phyloP scores from a whole-genome alignment of 2,797 vertebrate species.

The Arrhamphus sclerolepis region DNA sequence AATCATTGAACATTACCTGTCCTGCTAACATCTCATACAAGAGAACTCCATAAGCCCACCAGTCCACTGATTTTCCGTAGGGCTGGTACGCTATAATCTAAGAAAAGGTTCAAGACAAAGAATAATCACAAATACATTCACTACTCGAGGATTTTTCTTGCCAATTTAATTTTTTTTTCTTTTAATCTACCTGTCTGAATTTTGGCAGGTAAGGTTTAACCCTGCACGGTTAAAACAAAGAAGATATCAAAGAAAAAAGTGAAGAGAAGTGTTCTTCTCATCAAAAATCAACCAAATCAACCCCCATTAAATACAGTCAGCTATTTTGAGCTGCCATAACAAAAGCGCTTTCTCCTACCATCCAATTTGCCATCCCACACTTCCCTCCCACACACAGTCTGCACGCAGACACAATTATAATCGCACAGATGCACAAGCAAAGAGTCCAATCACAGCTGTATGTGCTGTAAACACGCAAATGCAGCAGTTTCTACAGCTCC shows the following conservation, averaged over 20 bases:
- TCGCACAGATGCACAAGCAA: slow-evolving; percentile 18
- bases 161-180: too few species aligned
- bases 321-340: slow-evolving; percentile 69
- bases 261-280: slow-evolving; percentile 14
- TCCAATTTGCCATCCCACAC: slow-evolving; percentile 65
- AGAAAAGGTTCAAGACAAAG: not conserved
- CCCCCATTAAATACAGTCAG: slow-evolving; percentile 51
- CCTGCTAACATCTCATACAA: slow-evolving; percentile 99
- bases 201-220: not conserved
- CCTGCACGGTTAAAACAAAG: not conserved
- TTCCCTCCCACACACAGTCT: slow-evolving; percentile 45
- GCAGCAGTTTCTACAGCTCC: slow-evolving; percentile 26
- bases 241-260: slow-evolving; percentile 11
- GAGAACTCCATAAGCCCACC: slow-evolving; percentile 98
- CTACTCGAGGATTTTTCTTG: too few species aligned
- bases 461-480: slow-evolving; percentile 23
- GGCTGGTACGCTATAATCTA: slow-evolving; percentile 99
- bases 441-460: slow-evolving; percentile 49
- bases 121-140: not conserved
- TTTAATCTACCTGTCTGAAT: not conserved
- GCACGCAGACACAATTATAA: slow-evolving; percentile 45
- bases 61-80: slow-evolving; percentile 97
- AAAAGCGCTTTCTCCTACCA: slow-evolving; percentile 59
- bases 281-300: slow-evolving; percentile 35
- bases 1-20: slow-evolving; percentile 82